Base-by-base conservation (phyloP, 2,888 invertebrate species). In the Drosophila histrio region DNA sequence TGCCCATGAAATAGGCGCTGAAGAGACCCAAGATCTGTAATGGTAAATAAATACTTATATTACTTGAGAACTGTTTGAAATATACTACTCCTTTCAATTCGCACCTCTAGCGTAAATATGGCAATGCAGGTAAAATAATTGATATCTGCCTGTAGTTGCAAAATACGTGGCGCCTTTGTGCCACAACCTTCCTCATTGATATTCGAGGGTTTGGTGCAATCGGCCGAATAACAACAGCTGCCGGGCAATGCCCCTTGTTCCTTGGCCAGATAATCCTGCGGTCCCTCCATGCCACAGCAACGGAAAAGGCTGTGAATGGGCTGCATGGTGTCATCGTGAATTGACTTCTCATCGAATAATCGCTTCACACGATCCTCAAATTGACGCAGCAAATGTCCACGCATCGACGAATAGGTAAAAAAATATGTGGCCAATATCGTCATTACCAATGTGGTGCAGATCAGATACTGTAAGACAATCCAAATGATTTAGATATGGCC, bases 241-340 rank as follows among this genome's bases (percentile, higher is more conserved):
- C 72, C 70, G 15, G 90, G 90, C 69, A 90, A 57, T n/a, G 76
- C 77, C 3, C 79, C 79, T 0, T 75, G 61, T 49, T 71, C 77
- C 36, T 81, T 72, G 5, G 53, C 50, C 11, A 88, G 53, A 59
- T 89, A 90, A 44, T 90, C 90, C 67, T 90, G 77, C 0, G 90
- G 86, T 11, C 90, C 84, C 0, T 88, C 72, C 15, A 82, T 56
- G 6, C 90, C 90, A 34, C 90, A 90, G 67, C 90, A 90, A 21
- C 79, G 65, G 59, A 89, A 89, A 46, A 89, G 65, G 2, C 77
- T 82, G 57, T 90, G 90, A 49, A 90, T 79, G 41, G 76, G 77
- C 46, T 79, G 83, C 90, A 90, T 89, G 13, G 72, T 80, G 32
- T 84, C 88, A 3, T 78, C 64, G 2, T 67, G 59, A n/a, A 63